Evolutionary conservation across 2,797 vertebrate species (phyloP).

Genomic region (Mormyrops attenuatus): DNA sequence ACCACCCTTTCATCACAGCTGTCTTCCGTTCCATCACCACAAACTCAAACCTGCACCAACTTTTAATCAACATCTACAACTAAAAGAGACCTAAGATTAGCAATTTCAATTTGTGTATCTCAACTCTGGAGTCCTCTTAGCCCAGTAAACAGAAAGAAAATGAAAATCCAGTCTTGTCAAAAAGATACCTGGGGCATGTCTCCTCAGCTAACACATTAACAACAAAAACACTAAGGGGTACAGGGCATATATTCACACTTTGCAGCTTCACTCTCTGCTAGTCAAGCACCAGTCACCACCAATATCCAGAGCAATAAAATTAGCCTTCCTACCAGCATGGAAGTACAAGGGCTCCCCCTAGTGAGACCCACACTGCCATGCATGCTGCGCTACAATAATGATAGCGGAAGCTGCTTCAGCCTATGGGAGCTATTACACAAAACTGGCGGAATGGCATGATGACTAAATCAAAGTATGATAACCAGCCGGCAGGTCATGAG

Average conservation of each 20-base stretch:
- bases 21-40: background rate
- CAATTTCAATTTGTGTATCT: background rate
- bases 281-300: background rate
- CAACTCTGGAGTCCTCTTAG: background rate
- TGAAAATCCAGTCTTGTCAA: background rate
- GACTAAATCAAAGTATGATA: background rate
- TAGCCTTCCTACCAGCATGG: background rate
- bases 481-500: background rate
- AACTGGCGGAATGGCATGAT: background rate
- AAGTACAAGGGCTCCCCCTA: slow-evolving; percentile 14
- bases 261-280: background rate
- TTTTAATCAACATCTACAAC: background rate
- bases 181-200: background rate
- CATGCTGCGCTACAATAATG: background rate
- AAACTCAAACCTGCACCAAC: background rate
- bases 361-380: background rate
- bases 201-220: background rate
- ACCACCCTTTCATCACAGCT: background rate
- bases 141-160: background rate
- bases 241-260: background rate
- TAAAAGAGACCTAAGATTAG: background rate
- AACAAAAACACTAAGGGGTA: background rate
- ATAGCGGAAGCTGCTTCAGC: background rate
- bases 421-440: background rate
- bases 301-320: background rate